Base-by-base conservation (phyloP, 2,797 vertebrate genomes). In the Brotula barbata region DNA sequence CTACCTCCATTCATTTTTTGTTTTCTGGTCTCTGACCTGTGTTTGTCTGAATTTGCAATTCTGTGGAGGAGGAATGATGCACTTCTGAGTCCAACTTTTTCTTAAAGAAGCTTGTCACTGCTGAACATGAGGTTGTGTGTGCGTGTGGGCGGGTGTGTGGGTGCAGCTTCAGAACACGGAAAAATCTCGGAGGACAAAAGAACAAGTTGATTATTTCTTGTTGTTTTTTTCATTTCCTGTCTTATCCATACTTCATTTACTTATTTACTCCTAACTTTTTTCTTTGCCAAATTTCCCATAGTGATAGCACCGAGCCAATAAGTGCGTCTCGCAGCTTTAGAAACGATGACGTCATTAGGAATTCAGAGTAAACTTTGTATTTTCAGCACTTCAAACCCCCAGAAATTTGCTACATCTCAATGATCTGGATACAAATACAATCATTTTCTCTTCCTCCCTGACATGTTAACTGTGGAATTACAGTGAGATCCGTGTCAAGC, bases 381-480 rank as follows among this genome's bases (percentile, higher is more conserved):
- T 44, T 49, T 16, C 33, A 42, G 36, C 20, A n/a, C 19, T 16
- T 50, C 16, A 36, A 20, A 40, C 37, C 31, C 9, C 33, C n/a
- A n/a, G 13, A 11, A 1, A 15, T 61, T 45, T 16, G 39, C 43
- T 22, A 13, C 37, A n/a, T 53, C 25, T 39, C 39, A 17, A 43
- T 43, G 22, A 47, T 15, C 16, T 15, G 17, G 40, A 25, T 48
- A 16, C 17, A 31, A 51, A 41, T 37, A 13, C 22, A 25, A 45
- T 46, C 28, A 47, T 62, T 61, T 49, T 58, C 48, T 25, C 23
- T 37, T 46, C 39, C 41, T 21, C 17, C 25, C 52, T 70, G 65
- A 58, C 65, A 68, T 28, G 71, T 80, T 73, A 76, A 64, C 80
- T 58, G 58, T 61, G 63, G 77, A 73, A 51, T 87, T 71, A 74